phyloP scores from a whole-genome alignment of 1,140 invertebrate species.

The Sitophilus oryzae region DNA sequence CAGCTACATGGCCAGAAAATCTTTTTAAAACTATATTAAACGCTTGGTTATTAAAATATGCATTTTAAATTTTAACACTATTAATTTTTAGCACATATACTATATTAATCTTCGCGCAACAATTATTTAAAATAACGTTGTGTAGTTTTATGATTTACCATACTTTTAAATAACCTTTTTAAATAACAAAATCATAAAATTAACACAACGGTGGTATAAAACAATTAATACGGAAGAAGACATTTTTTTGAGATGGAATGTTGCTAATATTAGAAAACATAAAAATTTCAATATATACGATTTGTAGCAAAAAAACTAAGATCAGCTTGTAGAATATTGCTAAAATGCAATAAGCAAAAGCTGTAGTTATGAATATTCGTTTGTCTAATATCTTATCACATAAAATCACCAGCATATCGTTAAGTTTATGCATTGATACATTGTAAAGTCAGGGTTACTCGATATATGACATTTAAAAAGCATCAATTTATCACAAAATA shows the following conservation, averaged over 20 bases:
- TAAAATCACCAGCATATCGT: slow-evolving; percentile 13
- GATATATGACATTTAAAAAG: too few relatives aligned
- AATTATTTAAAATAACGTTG: background rate
- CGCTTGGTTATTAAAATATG: too few relatives aligned
- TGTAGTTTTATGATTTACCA: background rate
- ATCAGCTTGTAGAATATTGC: slow-evolving; percentile 11
- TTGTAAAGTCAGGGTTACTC: too few relatives aligned
- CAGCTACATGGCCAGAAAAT: too few relatives aligned
- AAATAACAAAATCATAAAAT: too few relatives aligned
- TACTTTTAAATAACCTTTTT: background rate
- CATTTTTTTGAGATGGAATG: slow-evolving; percentile 12
- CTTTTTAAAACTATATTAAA: too few relatives aligned
- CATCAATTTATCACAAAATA: too few relatives aligned
- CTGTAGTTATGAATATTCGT: slow-evolving; percentile 2
- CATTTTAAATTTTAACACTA: too few relatives aligned
- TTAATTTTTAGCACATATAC: background rate
- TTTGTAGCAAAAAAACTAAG: background rate
- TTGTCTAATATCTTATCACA: slow-evolving; percentile 12
- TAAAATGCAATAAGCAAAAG: slow-evolving; percentile 16
- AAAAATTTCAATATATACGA: background rate
- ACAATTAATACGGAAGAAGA: background rate
- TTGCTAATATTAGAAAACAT: slow-evolving; percentile 3
- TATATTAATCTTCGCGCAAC: background rate
- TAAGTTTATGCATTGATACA: slow-evolving; percentile 3
- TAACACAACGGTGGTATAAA: background rate